Evolutionary conservation across 2,113 vertebrate species (phyloP).

Genomic region (Apteryx mantelli): DNA sequence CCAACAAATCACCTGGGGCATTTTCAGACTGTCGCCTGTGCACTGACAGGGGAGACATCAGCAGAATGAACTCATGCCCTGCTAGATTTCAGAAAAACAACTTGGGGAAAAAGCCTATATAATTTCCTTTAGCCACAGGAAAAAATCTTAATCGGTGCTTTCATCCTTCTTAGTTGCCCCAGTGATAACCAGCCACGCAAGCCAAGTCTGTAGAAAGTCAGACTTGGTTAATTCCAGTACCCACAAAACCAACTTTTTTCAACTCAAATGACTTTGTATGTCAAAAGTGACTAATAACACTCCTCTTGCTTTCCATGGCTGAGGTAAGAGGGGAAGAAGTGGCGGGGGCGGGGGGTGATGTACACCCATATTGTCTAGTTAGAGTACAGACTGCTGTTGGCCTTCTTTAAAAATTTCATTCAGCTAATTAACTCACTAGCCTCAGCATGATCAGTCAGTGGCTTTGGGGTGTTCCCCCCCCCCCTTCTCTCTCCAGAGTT

Average conservation of each 20-base stretch:
- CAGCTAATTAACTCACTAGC: neutral
- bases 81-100: neutral
- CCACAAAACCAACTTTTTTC: neutral
- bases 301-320: neutral
- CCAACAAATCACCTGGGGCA: no score
- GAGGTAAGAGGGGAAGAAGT: no score
- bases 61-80: accelerated
- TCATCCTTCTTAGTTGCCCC: neutral
- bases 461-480: neutral
- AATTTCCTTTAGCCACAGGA: neutral
- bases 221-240: neutral
- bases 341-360: no score
- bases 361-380: neutral
- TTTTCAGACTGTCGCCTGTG: neutral
- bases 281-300: neutral
- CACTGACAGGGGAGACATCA: no score
- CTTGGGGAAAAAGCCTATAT: accelerated
- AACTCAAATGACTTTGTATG: accelerated
- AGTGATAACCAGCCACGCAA: neutral
- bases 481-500: neutral
- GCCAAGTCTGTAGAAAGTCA: neutral
- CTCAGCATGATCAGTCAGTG: neutral
- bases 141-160: neutral
- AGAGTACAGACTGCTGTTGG: no score
- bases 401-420: no score